Conservation (phyloP, 2,888 invertebrate genomes). For the Dasysyrphus albostriatus region DNA sequence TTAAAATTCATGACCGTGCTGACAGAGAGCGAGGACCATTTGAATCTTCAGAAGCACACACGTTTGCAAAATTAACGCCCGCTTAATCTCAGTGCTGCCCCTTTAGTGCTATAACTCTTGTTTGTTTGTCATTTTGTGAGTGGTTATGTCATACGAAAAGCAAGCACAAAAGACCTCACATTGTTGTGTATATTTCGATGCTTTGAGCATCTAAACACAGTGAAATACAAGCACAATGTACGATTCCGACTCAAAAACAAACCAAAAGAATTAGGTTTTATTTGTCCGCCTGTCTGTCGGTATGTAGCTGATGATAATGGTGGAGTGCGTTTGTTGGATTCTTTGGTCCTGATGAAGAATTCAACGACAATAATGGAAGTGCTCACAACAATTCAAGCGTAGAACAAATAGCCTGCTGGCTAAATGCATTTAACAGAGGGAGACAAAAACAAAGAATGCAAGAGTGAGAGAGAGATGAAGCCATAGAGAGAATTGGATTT, state of each 20-base stretch:
- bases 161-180: conserved; percentile 42
- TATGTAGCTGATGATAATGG: conserved; percentile 1
- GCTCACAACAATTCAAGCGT: conserved; percentile 40
- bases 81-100: conserved; percentile 18
- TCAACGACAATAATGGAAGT: conserved; percentile 41
- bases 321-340: conserved; percentile 1
- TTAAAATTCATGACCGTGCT: conserved; percentile 22
- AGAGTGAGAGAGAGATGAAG: not conserved
- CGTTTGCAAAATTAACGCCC: conserved; percentile 35
- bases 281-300: conserved; percentile 18
- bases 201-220: not conserved
- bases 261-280: conserved; percentile 31
- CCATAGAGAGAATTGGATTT: not conserved
- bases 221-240: conserved; percentile 3
- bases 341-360: conserved; percentile 32
- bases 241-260: conserved; percentile 31
- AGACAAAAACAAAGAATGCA: too few relatives aligned
- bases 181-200: conserved; percentile 14
- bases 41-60: conserved; percentile 13
- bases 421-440: conserved; percentile 33
- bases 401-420: conserved; percentile 38
- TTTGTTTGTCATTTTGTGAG: conserved; percentile 26
- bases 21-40: conserved; percentile 12
- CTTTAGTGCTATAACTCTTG: conserved; percentile 18
- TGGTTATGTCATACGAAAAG: conserved; percentile 26